phyloP scores from a whole-genome alignment of 2,888 invertebrate species.

The Leucophenga montana region DNA sequence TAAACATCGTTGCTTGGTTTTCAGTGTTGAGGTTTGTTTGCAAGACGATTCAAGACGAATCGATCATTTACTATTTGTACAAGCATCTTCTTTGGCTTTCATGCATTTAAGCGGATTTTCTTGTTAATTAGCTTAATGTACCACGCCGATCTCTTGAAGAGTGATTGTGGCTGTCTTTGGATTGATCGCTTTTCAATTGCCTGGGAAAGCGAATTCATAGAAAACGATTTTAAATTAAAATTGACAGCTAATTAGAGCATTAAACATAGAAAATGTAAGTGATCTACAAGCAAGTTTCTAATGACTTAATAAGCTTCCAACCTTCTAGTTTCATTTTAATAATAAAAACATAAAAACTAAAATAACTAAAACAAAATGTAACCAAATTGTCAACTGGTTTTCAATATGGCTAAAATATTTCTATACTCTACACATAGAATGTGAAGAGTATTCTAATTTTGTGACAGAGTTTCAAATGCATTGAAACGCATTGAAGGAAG shows the following conservation, averaged over 20 bases:
- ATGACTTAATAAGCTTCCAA: background rate
- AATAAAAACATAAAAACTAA: constrained; percentile 11
- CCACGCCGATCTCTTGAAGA: constrained; percentile 21
- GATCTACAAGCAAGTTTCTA: constrained; percentile 2
- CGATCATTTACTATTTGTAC: constrained; percentile 52
- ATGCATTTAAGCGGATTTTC: constrained; percentile 33
- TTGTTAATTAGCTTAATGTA: constrained; percentile 41
- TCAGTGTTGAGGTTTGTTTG: constrained; percentile 27
- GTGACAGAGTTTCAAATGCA: too few species aligned
- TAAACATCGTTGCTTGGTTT: constrained; percentile 29
- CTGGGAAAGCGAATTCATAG: background rate
- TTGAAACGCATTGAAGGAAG: too few species aligned
- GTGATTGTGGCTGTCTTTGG: constrained; percentile 12
- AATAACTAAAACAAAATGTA: background rate
- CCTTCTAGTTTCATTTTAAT: constrained; percentile 14
- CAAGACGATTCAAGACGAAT: constrained; percentile 42
- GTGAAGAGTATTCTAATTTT: too few species aligned
- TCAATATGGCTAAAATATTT: background rate
- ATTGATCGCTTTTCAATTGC: constrained; percentile 34
- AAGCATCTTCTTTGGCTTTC: constrained; percentile 33
- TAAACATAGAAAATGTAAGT: background rate
- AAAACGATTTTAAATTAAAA: constrained; percentile 54
- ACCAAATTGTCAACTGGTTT: background rate
- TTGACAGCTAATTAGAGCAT: constrained; percentile 41
- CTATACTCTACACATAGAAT: too few species aligned